Evolutionary conservation across 1,140 invertebrate genomes (phyloP), one percentile per base, ranked within the genome.

Genomic region (Liolophura sinensis): DNA sequence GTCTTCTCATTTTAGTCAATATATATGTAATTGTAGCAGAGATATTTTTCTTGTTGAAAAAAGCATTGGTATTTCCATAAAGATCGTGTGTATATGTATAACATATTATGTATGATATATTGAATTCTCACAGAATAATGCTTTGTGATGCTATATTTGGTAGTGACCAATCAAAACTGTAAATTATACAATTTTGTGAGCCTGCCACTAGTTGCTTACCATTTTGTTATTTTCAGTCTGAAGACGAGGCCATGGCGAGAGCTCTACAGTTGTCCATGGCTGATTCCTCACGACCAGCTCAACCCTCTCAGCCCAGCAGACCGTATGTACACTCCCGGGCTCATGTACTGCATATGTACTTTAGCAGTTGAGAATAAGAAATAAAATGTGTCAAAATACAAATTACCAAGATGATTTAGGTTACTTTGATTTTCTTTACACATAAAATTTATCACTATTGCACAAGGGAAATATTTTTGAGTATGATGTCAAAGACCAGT

Each of bases 241-340:
- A 95, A 86, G 94, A 96, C 80, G 93, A 96, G 83, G 93, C 93
- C 0, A 80, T 95, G 61, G 93, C 93, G 0, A 88, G 88, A 75
- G 93, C 93, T 0, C 82, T 95, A 14, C 91, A 93, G 14, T 82
- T 92, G 31, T 95, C 93, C 0, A 84, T 95, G 78, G 62, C 72
- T 1, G 71, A 74, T 24, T 70, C 67, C 61, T 68, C 68, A 40
- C 56, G 60, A 48, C 58, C 60, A 51, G 31, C 47, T 1, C 22
- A 48, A n/a, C 22, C 65, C 7, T 27, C 48, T 22, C 22, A 16
- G 52, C 31, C 54, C 22, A 60, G 22, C 20, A 31, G 27, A 20
- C 14, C 25, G 22, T 51, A 15, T 51, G 27, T 31, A 52, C 27
- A 27, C 20, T 18, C 54, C 24, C 18, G 18, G 22, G 49, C 31